Percentiles rank a stretch among this genome's conserved stretches.
These are phyloP conservation scores for Cochlearius cochlearius DNA, from an alignment of 2,113 vertebrate genomes.

Conservation along the genomic window DNA sequence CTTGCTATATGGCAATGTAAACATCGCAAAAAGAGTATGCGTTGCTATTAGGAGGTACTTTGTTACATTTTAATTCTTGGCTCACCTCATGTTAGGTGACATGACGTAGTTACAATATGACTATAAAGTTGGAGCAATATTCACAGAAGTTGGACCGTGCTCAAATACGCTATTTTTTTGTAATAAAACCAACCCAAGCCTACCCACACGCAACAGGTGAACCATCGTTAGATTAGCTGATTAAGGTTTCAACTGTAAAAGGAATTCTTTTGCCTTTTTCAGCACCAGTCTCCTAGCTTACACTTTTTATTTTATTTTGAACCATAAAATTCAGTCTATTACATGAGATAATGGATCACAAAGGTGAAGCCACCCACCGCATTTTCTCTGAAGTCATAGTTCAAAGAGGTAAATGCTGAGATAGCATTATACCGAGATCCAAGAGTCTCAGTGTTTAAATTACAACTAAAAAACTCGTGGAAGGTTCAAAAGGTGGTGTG, in stretches of 20 bases:
- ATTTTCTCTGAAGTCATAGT: background rate
- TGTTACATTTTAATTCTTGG: background rate
- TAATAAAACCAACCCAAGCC: background rate
- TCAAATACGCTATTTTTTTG: background rate
- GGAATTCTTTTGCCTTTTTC: background rate
- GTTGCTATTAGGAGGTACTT: background rate
- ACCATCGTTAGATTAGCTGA: background rate
- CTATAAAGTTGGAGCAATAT: background rate
- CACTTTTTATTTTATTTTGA: background rate
- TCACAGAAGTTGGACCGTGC: background rate
- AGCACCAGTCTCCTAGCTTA: background rate
- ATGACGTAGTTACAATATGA: background rate
- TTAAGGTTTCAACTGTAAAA: background rate
- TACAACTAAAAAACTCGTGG: background rate
- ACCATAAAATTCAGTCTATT: background rate
- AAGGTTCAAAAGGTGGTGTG: background rate
- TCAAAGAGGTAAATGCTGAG: background rate
- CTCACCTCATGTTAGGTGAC: background rate
- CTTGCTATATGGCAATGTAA: conserved; percentile 1
- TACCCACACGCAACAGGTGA: background rate
- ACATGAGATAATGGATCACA: background rate
- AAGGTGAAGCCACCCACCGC: background rate
- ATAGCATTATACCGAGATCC: background rate
- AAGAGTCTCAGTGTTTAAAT: background rate
- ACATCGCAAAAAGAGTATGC: background rate